These are phyloP conservation scores for Sternarchorhynchus goeldii DNA, from an alignment of 2,797 vertebrate genomes.

Conservation along the genomic window DNA sequence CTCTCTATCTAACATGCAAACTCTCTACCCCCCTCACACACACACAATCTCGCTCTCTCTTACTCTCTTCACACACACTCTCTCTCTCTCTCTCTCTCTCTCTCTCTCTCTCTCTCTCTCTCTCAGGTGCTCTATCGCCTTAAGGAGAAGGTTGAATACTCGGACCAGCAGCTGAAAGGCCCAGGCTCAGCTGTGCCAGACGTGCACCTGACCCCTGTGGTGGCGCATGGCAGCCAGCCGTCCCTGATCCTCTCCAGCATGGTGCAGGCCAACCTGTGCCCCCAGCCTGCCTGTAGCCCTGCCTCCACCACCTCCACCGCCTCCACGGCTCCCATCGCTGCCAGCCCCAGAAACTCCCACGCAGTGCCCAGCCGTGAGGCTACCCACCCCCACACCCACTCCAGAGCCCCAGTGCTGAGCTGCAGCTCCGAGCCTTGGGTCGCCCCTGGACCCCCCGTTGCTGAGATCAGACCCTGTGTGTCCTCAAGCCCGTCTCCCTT, in stretches of 20 bases:
- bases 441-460: constrained; percentile 53
- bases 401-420: constrained; percentile 39
- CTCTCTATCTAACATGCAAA: too few species aligned
- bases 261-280: constrained; percentile 84
- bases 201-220: constrained; percentile 77
- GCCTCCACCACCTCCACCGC: constrained; percentile 55
- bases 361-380: background rate
- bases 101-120: constrained; percentile 29
- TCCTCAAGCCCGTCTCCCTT: constrained; percentile 87
- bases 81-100: background rate
- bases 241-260: constrained; percentile 78
- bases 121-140: constrained; percentile 88
- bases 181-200: constrained; percentile 73
- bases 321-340: constrained; percentile 57
- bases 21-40: background rate
- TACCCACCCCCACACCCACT: constrained; percentile 59
- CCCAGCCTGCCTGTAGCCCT: constrained; percentile 74
- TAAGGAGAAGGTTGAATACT: constrained; percentile 87
- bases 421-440: constrained; percentile 31
- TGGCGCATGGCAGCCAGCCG: constrained; percentile 70
- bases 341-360: constrained; percentile 66
- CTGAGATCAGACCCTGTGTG: constrained; percentile 80
- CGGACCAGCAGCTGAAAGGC: constrained; percentile 86
- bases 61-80: background rate
- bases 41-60: background rate